phyloP scores from a whole-genome alignment of 2,113 vertebrate genomes.

The Cyphomyrus discorhynchus region DNA sequence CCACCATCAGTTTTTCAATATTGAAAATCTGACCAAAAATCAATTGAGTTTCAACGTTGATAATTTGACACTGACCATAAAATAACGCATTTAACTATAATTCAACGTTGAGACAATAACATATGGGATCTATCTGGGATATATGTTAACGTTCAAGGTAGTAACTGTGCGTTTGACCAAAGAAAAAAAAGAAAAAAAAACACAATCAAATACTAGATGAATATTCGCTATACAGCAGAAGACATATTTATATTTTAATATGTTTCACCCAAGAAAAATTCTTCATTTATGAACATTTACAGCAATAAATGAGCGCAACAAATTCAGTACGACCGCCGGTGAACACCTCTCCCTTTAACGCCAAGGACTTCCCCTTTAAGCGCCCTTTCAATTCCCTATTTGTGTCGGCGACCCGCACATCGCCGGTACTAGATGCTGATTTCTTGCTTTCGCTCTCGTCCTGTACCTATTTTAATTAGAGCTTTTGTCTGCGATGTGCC shows the following conservation, averaged over 20 bases:
- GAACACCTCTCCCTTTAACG: background rate
- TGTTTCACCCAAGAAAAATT: background rate
- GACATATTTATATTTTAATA: background rate
- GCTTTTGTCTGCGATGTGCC: background rate
- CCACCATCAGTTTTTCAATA: too few relatives aligned
- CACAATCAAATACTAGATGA: background rate
- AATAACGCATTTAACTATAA: too few relatives aligned
- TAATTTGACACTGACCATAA: too few relatives aligned
- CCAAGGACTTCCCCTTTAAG: background rate
- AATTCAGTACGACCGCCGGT: background rate
- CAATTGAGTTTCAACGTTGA: too few relatives aligned
- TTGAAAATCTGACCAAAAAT: too few relatives aligned
- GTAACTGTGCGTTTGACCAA: background rate
- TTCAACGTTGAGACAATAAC: too few relatives aligned
- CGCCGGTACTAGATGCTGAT: background rate
- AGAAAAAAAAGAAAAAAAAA: background rate
- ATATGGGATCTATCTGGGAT: too few relatives aligned
- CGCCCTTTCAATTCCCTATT: background rate
- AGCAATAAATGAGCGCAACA: background rate
- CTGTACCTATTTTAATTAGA: background rate
- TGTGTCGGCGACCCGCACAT: background rate
- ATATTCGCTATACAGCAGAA: background rate
- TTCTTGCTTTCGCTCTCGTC: background rate
- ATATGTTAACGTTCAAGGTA: background rate
- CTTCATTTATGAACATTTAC: background rate